Conservation (phyloP, 2,888 invertebrate genomes). For the Drosophila setosimentum region DNA sequence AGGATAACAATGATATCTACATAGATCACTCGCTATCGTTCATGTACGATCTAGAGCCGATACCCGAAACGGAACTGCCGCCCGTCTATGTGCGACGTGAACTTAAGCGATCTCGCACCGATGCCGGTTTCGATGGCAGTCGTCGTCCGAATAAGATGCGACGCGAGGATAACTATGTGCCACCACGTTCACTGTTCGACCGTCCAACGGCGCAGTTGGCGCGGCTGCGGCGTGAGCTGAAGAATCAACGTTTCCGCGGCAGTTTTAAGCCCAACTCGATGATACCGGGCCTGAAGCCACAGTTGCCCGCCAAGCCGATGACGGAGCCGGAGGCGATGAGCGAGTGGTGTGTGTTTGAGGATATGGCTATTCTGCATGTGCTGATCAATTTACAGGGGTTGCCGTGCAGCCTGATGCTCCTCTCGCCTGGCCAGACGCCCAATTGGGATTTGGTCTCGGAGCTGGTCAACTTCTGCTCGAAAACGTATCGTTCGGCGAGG, state of each 20-base stretch:
- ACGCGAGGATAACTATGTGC: conserved; percentile 91
- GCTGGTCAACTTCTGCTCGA: conserved; percentile 94
- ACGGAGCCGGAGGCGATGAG: conserved; percentile 89
- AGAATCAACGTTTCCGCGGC: conserved; percentile 89
- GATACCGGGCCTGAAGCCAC: conserved; percentile 86
- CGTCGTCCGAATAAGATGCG: conserved; percentile 88
- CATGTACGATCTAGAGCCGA: conserved; percentile 91
- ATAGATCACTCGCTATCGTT: conserved; percentile 94
- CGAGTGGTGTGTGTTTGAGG: conserved; percentile 97
- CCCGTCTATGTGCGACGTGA: conserved; percentile 93
- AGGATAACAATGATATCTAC: conserved; percentile 96
- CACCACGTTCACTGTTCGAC: conserved; percentile 93
- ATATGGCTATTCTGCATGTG: conserved; percentile 94
- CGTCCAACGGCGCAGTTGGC: conserved; percentile 90
- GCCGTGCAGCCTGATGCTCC: conserved; percentile 90
- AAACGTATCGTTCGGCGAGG: conserved; percentile 94
- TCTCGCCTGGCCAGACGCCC: conserved; percentile 93
- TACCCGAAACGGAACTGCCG: conserved; percentile 92
- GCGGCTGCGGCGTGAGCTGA: conserved; percentile 91
- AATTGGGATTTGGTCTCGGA: conserved; percentile 99
- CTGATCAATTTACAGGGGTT: conserved; percentile 90
- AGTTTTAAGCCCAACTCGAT: conserved; percentile 87
- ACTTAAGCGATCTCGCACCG: conserved; percentile 89
- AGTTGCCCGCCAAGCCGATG: conserved; percentile 86
- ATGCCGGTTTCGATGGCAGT: conserved; percentile 87